Percentiles rank a stretch among this genome's conserved stretches.
These are phyloP conservation scores for Drosophila nr. perissopoda DNA, from an alignment of 2,888 invertebrate genomes.

Conservation along the genomic window DNA sequence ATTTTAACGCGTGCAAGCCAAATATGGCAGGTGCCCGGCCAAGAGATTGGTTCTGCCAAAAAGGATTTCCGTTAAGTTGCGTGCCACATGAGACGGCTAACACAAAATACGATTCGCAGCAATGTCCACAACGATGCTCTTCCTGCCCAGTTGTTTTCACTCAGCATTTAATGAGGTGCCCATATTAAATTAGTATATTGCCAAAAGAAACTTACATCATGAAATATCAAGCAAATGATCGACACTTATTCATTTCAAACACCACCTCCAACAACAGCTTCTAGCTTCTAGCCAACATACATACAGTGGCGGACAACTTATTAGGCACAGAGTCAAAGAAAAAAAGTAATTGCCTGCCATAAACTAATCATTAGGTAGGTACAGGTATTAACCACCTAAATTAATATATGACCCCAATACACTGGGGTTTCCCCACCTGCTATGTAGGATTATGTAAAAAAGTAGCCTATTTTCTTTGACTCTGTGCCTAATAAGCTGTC, in stretches of 20 bases:
- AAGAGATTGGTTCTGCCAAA: slow-evolving; percentile 56
- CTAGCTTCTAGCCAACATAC: too few species aligned
- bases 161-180: slow-evolving; percentile 48
- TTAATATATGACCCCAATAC: too few species aligned
- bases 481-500: too few species aligned
- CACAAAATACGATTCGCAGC: slow-evolving; percentile 20
- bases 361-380: too few species aligned
- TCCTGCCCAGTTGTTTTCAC: slow-evolving; percentile 43
- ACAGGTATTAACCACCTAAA: too few species aligned
- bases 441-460: too few species aligned
- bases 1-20: slow-evolving; percentile 54
- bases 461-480: too few species aligned
- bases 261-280: slow-evolving; percentile 11
- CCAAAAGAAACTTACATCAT: slow-evolving; percentile 2
- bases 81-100: slow-evolving; percentile 61
- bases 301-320: too few species aligned
- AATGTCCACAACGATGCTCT: slow-evolving; percentile 14
- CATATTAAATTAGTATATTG: slow-evolving; percentile 44
- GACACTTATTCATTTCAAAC: slow-evolving; percentile 40
- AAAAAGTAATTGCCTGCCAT: too few species aligned
- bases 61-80: slow-evolving; percentile 57
- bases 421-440: too few species aligned
- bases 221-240: slow-evolving; percentile 10
- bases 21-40: slow-evolving; percentile 56
- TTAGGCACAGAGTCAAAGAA: too few species aligned